phyloP scores from a whole-genome alignment of 2,797 vertebrate genomes.

The Acrocephalus scirpaceus region DNA sequence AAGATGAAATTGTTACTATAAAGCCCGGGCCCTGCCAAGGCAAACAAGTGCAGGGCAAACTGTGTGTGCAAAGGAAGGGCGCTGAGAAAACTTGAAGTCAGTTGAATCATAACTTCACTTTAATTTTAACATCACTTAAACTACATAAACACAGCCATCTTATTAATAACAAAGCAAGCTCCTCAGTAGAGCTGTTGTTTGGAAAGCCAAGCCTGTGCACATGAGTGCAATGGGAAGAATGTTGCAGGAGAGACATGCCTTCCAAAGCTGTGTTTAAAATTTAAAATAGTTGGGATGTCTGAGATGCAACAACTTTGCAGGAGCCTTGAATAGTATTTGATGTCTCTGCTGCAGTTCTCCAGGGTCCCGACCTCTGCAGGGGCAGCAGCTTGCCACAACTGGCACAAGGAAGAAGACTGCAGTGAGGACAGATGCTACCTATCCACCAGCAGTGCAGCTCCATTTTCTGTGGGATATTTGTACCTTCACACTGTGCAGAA shows the following conservation, averaged over 20 bases:
- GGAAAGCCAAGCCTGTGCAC: slow-evolving; percentile 44
- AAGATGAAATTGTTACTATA: slow-evolving; percentile 74
- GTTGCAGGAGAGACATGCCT: slow-evolving; percentile 34
- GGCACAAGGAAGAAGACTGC: not conserved
- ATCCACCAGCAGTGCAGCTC: fast-evolving
- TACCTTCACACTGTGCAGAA: not conserved
- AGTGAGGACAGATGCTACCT: not conserved
- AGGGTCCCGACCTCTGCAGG: not conserved
- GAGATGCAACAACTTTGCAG: slow-evolving; percentile 8
- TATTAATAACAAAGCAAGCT: slow-evolving; percentile 55
- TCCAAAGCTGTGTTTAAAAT: slow-evolving; percentile 54
- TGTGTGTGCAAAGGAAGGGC: slow-evolving; percentile 51
- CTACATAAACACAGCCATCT: slow-evolving; percentile 47
- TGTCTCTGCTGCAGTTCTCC: not conserved
- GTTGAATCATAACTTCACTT: slow-evolving; percentile 63
- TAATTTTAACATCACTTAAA: slow-evolving; percentile 63
- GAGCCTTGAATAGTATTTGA: not conserved
- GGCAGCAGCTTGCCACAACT: not conserved
- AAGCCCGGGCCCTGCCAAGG: slow-evolving; percentile 70
- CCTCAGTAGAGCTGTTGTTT: slow-evolving; percentile 56
- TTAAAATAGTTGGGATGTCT: slow-evolving; percentile 44
- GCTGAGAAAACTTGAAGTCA: slow-evolving; percentile 59
- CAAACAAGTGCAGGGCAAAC: slow-evolving; percentile 76
- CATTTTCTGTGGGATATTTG: not conserved
- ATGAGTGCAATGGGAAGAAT: slow-evolving; percentile 41